Percentiles rank a stretch among this genome's conserved stretches.
phyloP scores from a whole-genome alignment of 2,797 vertebrate species.

The Brachymystax lenok region DNA sequence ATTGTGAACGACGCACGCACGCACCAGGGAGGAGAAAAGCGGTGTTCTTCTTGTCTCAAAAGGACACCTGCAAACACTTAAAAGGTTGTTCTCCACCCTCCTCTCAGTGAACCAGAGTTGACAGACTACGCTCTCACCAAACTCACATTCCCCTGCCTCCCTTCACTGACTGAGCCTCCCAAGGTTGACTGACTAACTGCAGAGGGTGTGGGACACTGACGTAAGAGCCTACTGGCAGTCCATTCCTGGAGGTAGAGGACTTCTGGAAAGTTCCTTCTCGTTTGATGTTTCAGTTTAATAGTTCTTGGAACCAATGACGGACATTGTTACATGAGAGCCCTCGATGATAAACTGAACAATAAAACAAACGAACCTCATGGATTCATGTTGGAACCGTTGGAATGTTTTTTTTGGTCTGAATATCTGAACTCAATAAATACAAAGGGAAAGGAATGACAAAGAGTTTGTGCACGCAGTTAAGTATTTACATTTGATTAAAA shows the following conservation, averaged over 20 bases:
- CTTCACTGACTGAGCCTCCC: no score
- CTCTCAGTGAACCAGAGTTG: slow-evolving; percentile 39
- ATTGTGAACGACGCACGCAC: slow-evolving; percentile 12
- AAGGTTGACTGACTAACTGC: not conserved
- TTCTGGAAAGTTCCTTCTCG: slow-evolving; percentile 21
- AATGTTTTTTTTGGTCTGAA: slow-evolving; percentile 14
- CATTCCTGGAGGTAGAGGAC: not conserved
- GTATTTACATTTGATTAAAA: no score
- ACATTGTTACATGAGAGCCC: slow-evolving; percentile 20
- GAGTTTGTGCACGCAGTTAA: not conserved
- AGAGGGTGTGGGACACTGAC: not conserved
- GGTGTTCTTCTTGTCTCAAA: slow-evolving; percentile 18
- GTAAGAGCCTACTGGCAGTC: not conserved
- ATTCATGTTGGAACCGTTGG: not conserved
- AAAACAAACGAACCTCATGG: not conserved
- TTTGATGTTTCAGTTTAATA: slow-evolving; percentile 10
- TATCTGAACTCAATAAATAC: not conserved
- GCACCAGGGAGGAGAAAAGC: not conserved
- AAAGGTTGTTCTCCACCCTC: slow-evolving; percentile 36
- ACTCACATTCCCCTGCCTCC: slow-evolving; percentile 7
- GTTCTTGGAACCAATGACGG: slow-evolving; percentile 7
- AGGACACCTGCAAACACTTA: slow-evolving; percentile 65
- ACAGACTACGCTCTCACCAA: slow-evolving; percentile 43
- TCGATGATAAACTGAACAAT: slow-evolving; percentile 26
- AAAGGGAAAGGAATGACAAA: slow-evolving; percentile 23